Conservation (phyloP, 2,888 invertebrate species). For the Siphlonurus alternatus region DNA sequence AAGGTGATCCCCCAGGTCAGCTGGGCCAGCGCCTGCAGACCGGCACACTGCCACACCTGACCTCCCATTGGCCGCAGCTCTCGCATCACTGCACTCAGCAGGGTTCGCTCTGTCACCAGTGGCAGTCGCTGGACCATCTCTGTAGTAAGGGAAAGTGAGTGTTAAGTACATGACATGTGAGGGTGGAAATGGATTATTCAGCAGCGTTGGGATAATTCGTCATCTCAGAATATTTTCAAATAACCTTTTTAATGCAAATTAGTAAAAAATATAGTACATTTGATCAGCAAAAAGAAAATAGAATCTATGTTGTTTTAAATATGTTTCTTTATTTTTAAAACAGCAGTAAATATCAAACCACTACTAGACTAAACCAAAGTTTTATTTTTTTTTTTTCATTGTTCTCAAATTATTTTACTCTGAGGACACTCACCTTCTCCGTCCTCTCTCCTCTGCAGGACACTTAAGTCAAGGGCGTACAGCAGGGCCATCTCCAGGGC, state of each 20-base stretch:
- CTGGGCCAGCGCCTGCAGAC: constrained; percentile 36
- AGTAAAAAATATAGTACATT: too few relatives aligned
- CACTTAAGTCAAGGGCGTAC: constrained; percentile 67
- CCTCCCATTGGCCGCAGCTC: constrained; percentile 24
- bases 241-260: too few relatives aligned
- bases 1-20: constrained; percentile 55
- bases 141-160: too few relatives aligned
- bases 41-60: constrained; percentile 30
- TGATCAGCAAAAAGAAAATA: too few relatives aligned
- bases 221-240: too few relatives aligned
- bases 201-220: too few relatives aligned
- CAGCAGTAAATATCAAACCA: too few relatives aligned
- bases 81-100: constrained; percentile 10
- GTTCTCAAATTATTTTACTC: not conserved
- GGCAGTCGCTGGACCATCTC: constrained; percentile 49
- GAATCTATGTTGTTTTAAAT: too few relatives aligned
- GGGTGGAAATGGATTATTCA: too few relatives aligned
- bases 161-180: constrained; percentile 16
- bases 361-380: too few relatives aligned
- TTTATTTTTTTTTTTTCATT: not conserved
- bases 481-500: constrained; percentile 68
- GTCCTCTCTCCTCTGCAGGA: constrained; percentile 54
- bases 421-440: constrained; percentile 34
- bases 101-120: constrained; percentile 10
- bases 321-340: too few relatives aligned